phyloP scores from a whole-genome alignment of 2,888 invertebrate genomes.

The Polyploca ridens region DNA sequence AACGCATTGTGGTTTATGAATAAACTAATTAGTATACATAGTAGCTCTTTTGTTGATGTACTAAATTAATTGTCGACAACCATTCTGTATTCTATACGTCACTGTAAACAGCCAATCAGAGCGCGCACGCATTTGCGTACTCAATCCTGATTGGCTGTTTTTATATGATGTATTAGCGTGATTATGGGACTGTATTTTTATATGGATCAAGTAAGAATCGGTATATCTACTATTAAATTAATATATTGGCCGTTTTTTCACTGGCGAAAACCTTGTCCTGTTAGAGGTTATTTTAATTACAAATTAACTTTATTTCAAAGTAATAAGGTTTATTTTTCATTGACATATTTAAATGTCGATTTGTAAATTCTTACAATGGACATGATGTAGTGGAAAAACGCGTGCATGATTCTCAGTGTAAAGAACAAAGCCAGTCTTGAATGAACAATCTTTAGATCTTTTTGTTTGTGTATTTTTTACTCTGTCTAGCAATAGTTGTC shows the following conservation, averaged over 20 bases:
- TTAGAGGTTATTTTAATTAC: too few relatives aligned
- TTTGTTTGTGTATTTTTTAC: not conserved
- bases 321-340: too few relatives aligned
- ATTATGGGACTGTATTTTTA: not conserved
- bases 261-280: too few relatives aligned
- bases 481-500: not conserved
- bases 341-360: too few relatives aligned
- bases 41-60: conserved; percentile 22
- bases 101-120: not conserved
- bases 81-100: not conserved
- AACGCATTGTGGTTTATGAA: conserved; percentile 52
- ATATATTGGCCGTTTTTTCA: too few relatives aligned
- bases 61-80: not conserved
- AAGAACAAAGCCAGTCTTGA: too few relatives aligned
- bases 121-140: not conserved
- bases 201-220: not conserved
- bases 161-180: too few relatives aligned
- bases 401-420: too few relatives aligned
- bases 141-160: not conserved
- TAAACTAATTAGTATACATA: conserved; percentile 42
- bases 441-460: too few relatives aligned
- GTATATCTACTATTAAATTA: not conserved
- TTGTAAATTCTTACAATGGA: too few relatives aligned
- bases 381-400: too few relatives aligned
- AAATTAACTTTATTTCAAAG: too few relatives aligned